Conservation (phyloP, 1,140 invertebrate genomes). For the Diorhabda carinulata region DNA sequence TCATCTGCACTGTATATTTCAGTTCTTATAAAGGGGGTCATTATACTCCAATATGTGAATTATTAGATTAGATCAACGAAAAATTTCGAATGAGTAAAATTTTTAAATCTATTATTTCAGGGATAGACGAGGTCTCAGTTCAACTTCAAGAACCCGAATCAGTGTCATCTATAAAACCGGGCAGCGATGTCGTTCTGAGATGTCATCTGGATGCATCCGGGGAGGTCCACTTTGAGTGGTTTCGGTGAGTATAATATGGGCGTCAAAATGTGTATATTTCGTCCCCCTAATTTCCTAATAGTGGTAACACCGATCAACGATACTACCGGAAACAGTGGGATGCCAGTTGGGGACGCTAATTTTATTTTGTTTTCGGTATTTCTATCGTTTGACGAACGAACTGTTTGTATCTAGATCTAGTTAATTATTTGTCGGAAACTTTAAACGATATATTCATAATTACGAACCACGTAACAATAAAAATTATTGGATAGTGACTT, state of each 20-base stretch:
- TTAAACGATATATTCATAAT: no score
- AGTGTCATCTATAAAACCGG: constrained; percentile 52
- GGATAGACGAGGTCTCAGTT: constrained; percentile 65
- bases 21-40: no score
- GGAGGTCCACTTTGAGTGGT: constrained; percentile 71
- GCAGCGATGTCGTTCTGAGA: constrained; percentile 62
- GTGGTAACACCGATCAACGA: background rate
- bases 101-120: constrained; percentile 50
- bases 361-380: background rate
- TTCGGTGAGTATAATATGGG: constrained; percentile 51
- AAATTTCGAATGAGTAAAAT: no score
- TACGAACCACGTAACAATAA: no score
- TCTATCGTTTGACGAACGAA: no score
- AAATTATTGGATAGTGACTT: no score
- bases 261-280: background rate
- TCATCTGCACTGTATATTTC: no score
- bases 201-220: constrained; percentile 73
- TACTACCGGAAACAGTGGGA: background rate
- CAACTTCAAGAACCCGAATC: constrained; percentile 60
- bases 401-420: no score
- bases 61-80: no score
- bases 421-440: no score
- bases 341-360: background rate
- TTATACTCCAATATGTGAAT: no score
- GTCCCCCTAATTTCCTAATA: constrained; percentile 5